Conservation (phyloP, 2,113 vertebrate genomes). For the Antigone vipio region DNA sequence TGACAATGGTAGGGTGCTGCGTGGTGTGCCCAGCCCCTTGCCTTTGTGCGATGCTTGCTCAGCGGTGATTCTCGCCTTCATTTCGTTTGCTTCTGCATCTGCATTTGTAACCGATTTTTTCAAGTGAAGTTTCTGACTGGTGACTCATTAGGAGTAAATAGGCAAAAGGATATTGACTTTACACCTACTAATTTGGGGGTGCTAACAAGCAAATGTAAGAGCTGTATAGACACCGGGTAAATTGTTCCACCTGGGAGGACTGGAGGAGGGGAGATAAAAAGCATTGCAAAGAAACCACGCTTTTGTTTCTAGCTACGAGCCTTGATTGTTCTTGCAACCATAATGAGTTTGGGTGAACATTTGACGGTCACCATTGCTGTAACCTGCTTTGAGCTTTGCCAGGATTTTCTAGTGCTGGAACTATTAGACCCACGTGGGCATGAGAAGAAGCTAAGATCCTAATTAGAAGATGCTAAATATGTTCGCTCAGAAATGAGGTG, state of each 20-base stretch:
- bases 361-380: neutral
- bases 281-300: neutral
- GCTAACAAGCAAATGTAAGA: slow-evolving; percentile 56
- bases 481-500: neutral
- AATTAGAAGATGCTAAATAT: neutral
- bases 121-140: slow-evolving; percentile 45
- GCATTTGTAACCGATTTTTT: slow-evolving; percentile 38
- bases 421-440: neutral
- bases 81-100: slow-evolving; percentile 52
- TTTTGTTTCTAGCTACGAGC: neutral
- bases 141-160: slow-evolving; percentile 56
- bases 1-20: slow-evolving; percentile 57
- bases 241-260: slow-evolving; percentile 31
- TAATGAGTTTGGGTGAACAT: neutral
- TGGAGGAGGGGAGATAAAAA: slow-evolving; percentile 24
- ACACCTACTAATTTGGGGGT: slow-evolving; percentile 61
- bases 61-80: slow-evolving; percentile 33
- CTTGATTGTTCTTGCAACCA: neutral
- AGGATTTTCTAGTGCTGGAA: neutral
- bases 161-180: slow-evolving; percentile 61
- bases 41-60: neutral
- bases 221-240: slow-evolving; percentile 15
- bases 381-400: neutral
- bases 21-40: slow-evolving; percentile 38
- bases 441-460: neutral